Evolutionary conservation across 2,797 vertebrate species (phyloP).

Genomic region (Ispidina lecontei): DNA sequence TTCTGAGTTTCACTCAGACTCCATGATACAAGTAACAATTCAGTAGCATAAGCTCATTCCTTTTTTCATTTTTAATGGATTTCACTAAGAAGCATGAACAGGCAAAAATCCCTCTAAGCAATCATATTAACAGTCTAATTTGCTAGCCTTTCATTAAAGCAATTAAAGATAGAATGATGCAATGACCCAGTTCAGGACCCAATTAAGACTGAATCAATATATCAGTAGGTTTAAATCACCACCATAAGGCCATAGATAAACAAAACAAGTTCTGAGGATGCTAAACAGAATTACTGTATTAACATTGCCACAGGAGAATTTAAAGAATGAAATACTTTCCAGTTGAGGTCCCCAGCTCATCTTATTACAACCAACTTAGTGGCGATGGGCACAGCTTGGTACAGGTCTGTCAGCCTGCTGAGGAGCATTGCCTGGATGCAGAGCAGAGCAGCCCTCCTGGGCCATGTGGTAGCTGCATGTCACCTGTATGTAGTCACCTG

Average conservation of each 20-base stretch:
- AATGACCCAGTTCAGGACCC: slow-evolving; percentile 44
- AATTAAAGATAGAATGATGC: slow-evolving; percentile 52
- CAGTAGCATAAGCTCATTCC: slow-evolving; percentile 14
- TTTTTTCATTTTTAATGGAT: slow-evolving; percentile 30
- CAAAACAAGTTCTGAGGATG: neutral
- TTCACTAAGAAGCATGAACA: slow-evolving; percentile 46
- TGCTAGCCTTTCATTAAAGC: slow-evolving; percentile 47
- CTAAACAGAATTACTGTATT: slow-evolving; percentile 13
- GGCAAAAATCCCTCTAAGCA: slow-evolving; percentile 38
- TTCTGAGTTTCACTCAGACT: slow-evolving; percentile 10
- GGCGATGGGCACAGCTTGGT: neutral
- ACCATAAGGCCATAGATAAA: slow-evolving; percentile 18
- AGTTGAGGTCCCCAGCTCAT: neutral
- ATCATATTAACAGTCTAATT: slow-evolving; percentile 39
- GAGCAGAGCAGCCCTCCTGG: neutral
- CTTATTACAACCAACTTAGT: neutral
- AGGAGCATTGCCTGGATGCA: neutral
- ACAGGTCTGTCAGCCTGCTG: neutral
- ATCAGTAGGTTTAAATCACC: slow-evolving; percentile 49
- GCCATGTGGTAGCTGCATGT: rapidly evolving
- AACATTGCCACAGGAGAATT: neutral
- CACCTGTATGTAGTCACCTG: neutral
- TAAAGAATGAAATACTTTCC: neutral
- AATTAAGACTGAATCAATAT: slow-evolving; percentile 53
- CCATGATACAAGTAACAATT: neutral